phyloP scores from a whole-genome alignment of 2,888 invertebrate species.

The Apocheima hispidaria region DNA sequence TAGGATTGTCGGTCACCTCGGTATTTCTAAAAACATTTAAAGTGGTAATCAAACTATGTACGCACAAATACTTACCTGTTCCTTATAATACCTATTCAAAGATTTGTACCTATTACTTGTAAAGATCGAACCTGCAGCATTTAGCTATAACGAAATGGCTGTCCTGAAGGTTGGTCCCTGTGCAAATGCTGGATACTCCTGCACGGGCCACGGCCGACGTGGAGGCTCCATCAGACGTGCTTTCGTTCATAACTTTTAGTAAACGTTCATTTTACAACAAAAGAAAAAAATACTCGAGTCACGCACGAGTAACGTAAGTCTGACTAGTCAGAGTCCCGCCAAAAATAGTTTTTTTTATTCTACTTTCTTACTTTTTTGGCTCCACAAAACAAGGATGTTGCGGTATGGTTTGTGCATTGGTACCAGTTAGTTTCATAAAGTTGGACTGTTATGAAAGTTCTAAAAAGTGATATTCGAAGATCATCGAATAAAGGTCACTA shows the following conservation, averaged over 20 bases:
- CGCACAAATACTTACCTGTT: background rate
- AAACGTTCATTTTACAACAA: background rate
- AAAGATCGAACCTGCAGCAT: conserved; percentile 57
- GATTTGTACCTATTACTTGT: no score
- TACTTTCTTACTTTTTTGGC: no score
- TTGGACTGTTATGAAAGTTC: conserved; percentile 8
- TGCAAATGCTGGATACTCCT: conserved; percentile 42
- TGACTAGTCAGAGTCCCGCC: background rate
- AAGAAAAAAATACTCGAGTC: no score
- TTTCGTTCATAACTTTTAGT: conserved; percentile 44
- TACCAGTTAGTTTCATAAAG: background rate
- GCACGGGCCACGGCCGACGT: conserved; percentile 37
- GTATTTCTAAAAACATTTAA: conserved; percentile 51
- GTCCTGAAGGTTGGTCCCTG: conserved; percentile 47
- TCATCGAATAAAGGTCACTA: no score
- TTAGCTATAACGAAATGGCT: conserved; percentile 65
- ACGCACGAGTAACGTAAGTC: no score
- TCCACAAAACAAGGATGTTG: background rate
- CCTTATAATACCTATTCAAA: no score
- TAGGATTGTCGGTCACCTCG: conserved; percentile 40
- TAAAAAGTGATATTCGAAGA: background rate
- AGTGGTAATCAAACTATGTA: background rate
- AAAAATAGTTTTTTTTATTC: background rate
- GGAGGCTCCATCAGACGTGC: conserved; percentile 43
- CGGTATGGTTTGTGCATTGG: background rate